phyloP scores from a whole-genome alignment of 2,797 vertebrate species.

The Amphiprion clarkii region DNA sequence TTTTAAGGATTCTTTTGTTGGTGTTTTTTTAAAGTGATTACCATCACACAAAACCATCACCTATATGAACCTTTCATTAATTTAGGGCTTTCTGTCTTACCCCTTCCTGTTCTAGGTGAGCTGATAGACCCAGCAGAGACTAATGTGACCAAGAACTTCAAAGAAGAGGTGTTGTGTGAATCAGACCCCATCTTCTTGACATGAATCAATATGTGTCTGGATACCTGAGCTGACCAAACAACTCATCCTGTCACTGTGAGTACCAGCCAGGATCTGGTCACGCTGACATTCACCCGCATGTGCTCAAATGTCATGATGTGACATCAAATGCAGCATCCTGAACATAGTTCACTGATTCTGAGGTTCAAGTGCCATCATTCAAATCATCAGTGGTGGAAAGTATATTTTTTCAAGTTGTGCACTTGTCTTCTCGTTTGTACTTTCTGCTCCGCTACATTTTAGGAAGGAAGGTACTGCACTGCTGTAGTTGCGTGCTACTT shows the following conservation, averaged over 20 bases:
- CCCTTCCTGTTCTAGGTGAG: slow-evolving; percentile 45
- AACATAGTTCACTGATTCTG: too few species aligned
- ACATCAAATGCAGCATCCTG: not conserved
- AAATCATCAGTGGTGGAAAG: not conserved
- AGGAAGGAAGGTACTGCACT: not conserved
- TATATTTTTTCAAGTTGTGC: not conserved
- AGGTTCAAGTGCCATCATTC: too few species aligned
- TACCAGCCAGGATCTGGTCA: slow-evolving; percentile 26
- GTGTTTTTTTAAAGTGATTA: not conserved
- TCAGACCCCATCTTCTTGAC: slow-evolving; percentile 30
- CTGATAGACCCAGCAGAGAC: slow-evolving; percentile 28
- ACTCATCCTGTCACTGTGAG: slow-evolving; percentile 68
- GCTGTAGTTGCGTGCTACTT: too few species aligned
- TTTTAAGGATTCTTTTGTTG: not conserved
- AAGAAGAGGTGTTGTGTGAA: slow-evolving; percentile 4
- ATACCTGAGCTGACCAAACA: slow-evolving; percentile 63
- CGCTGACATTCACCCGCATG: not conserved
- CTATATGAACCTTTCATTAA: not conserved
- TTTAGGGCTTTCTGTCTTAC: not conserved
- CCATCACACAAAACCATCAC: not conserved
- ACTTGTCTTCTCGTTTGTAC: not conserved
- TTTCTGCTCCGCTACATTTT: not conserved
- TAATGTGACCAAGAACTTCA: slow-evolving; percentile 51
- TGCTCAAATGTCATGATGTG: not conserved
- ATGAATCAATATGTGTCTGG: slow-evolving; percentile 64